phyloP scores from a whole-genome alignment of 2,113 vertebrate genomes.

The Nettapus auritus region DNA sequence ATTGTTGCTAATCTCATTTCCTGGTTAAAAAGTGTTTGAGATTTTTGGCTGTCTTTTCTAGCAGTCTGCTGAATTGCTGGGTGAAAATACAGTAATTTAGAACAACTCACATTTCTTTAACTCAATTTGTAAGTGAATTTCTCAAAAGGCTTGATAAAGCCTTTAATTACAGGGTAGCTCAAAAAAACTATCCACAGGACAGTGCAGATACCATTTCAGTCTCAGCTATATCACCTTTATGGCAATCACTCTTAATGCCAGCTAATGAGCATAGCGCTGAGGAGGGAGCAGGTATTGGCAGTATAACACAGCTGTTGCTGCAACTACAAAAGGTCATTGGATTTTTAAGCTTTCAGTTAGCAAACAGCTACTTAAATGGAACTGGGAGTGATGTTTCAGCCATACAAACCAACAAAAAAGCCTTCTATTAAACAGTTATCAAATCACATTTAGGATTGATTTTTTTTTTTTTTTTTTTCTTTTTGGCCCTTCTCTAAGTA shows the following conservation, averaged over 20 bases:
- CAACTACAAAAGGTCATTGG: slow-evolving; percentile 9
- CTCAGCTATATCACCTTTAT: slow-evolving; percentile 16
- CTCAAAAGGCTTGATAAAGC: neutral
- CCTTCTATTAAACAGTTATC: neutral
- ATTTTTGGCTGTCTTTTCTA: neutral
- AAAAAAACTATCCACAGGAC: neutral
- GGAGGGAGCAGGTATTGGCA: slow-evolving; percentile 17
- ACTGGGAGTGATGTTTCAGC: neutral
- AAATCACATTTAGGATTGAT: neutral
- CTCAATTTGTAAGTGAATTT: neutral
- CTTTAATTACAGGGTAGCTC: slow-evolving; percentile 21
- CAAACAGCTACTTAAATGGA: neutral
- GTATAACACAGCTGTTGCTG: neutral
- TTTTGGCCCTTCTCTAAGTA: neutral
- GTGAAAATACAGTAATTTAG: slow-evolving; percentile 43
- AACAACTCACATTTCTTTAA: neutral
- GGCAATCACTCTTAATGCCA: neutral
- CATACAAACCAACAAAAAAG: neutral
- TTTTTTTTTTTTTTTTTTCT: neutral
- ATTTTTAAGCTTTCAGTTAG: slow-evolving; percentile 34
- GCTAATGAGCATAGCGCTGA: neutral
- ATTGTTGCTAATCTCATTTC: slow-evolving; percentile 37
- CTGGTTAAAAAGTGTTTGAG: neutral
- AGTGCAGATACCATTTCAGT: slow-evolving; percentile 2
- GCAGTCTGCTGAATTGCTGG: neutral